Conservation (phyloP, 2,888 invertebrate species). For the Beris morrisii region DNA sequence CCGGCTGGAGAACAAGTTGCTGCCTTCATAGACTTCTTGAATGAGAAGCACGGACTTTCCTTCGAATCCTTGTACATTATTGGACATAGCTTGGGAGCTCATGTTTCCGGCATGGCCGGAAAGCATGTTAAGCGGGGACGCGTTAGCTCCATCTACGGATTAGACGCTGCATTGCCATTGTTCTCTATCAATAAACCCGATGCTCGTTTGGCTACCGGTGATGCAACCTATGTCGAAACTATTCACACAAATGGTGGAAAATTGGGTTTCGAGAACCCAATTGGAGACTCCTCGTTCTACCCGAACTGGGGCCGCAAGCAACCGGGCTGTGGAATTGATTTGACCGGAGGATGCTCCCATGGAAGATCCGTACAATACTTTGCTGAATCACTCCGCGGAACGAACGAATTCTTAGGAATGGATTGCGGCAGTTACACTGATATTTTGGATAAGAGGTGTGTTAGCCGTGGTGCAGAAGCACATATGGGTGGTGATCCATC, state of each 20-base stretch:
- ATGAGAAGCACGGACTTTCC: conserved; percentile 58
- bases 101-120: conserved; percentile 1
- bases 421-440: conserved; percentile 7
- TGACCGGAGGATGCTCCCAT: too few species aligned
- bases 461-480: not conserved
- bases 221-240: not conserved
- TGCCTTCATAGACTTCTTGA: conserved; percentile 44
- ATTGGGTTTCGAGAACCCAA: not conserved
- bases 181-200: not conserved
- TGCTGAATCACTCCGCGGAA: too few species aligned
- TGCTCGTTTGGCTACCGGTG: not conserved
- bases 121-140: not conserved
- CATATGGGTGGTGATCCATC: conserved; percentile 32
- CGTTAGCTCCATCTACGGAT: not conserved
- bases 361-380: too few species aligned
- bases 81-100: conserved; percentile 12
- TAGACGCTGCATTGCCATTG: not conserved
- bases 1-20: conserved; percentile 25
- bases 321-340: not conserved
- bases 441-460: not conserved
- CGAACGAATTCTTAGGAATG: conserved; percentile 1
- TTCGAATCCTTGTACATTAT: not conserved
- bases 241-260: conserved; percentile 1
- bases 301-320: not conserved
- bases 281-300: conserved; percentile 1